Evolutionary conservation across 1,140 invertebrate species (phyloP).

Genomic region (Aphelinus certus): DNA sequence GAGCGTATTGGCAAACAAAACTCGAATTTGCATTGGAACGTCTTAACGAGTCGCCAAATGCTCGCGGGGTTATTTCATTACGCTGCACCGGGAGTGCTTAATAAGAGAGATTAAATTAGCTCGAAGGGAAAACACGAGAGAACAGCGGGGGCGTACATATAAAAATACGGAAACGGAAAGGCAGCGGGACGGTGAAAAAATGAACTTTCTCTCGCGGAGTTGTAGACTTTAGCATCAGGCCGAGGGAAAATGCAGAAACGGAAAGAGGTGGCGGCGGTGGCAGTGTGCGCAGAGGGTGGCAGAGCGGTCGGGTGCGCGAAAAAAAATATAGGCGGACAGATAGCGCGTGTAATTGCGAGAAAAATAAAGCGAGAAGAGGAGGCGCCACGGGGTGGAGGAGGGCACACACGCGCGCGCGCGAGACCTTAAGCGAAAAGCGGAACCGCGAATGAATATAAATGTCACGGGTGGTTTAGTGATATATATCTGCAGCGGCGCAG

Average conservation of each 20-base stretch:
- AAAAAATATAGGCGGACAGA: background rate
- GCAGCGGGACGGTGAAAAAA: too few species aligned
- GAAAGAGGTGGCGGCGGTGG: background rate
- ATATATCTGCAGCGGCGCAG: slow-evolving; percentile 27
- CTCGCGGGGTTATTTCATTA: too few species aligned
- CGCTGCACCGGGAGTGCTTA: too few species aligned
- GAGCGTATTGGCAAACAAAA: too few species aligned
- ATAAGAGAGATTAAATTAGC: too few species aligned
- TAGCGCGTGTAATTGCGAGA: slow-evolving; percentile 21
- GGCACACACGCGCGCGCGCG: slow-evolving; percentile 8
- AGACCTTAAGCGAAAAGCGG: slow-evolving; percentile 40
- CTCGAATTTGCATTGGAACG: too few species aligned
- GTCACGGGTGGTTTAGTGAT: slow-evolving; percentile 43
- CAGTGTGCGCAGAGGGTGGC: background rate
- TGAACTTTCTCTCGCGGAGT: too few species aligned
- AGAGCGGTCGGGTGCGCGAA: background rate
- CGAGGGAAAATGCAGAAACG: too few species aligned
- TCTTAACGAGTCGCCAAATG: too few species aligned
- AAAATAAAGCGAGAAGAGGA: slow-evolving; percentile 17
- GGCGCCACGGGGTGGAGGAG: background rate
- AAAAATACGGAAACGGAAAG: too few species aligned
- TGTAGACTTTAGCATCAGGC: too few species aligned
- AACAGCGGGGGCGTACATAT: background rate
- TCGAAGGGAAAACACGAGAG: background rate
- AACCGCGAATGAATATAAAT: slow-evolving; percentile 50